phyloP scores from a whole-genome alignment of 2,797 vertebrate species.

The Melanotaenia boesemani region DNA sequence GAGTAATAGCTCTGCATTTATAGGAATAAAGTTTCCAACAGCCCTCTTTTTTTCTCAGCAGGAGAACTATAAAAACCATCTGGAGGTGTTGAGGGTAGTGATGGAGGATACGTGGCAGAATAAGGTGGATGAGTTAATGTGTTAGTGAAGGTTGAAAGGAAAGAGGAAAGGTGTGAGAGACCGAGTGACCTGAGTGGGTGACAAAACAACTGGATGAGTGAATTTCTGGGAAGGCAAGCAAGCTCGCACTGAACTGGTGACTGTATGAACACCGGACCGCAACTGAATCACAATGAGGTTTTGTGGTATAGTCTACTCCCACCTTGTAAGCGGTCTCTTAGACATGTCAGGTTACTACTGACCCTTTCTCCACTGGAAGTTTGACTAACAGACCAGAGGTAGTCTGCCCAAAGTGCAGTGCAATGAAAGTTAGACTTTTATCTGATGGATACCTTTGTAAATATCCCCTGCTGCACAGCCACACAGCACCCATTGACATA shows the following conservation, averaged over 20 bases:
- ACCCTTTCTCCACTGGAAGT: slow-evolving; percentile 54
- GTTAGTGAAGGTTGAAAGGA: slow-evolving; percentile 47
- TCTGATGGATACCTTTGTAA: slow-evolving; percentile 46
- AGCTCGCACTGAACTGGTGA: slow-evolving; percentile 28
- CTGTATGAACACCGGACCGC: slow-evolving; percentile 26
- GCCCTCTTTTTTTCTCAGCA: slow-evolving; percentile 68
- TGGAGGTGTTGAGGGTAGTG: slow-evolving; percentile 46
- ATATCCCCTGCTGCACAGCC: slow-evolving; percentile 22
- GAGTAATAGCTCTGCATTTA: slow-evolving; percentile 77
- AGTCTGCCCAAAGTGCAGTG: slow-evolving; percentile 21
- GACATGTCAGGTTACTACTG: slow-evolving; percentile 47
- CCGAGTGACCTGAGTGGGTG: slow-evolving; percentile 26
- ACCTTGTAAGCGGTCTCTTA: slow-evolving; percentile 41
- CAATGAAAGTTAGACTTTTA: slow-evolving; percentile 30
- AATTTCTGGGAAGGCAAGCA: slow-evolving; percentile 28
- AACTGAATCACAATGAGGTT: slow-evolving; percentile 46
- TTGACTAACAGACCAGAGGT: slow-evolving; percentile 41
- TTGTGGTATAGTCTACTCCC: slow-evolving; percentile 40
- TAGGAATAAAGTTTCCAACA: slow-evolving; percentile 76
- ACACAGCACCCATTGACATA: slow-evolving; percentile 15
- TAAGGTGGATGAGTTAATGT: slow-evolving; percentile 52
- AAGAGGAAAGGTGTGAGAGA: slow-evolving; percentile 41
- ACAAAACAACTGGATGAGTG: slow-evolving; percentile 26
- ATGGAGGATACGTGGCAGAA: slow-evolving; percentile 22
- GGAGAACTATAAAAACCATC: slow-evolving; percentile 78